Evolutionary conservation across 1,140 invertebrate genomes (phyloP).

Genomic region (Cydia amplana): DNA sequence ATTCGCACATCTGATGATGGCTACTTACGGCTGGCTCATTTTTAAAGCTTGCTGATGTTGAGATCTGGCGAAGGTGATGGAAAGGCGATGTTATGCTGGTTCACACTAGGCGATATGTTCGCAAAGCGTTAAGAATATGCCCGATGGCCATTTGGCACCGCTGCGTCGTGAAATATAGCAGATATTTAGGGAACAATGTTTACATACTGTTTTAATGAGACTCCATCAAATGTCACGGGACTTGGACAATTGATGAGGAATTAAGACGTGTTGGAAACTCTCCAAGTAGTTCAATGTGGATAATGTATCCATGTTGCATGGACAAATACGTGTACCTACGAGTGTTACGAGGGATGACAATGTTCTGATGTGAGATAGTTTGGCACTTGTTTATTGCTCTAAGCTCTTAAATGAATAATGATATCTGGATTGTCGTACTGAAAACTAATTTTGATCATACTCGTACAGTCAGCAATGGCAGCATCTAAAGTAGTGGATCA

Average conservation of each 20-base stretch:
- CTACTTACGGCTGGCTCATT: background rate
- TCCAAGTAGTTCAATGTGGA: constrained; percentile 13
- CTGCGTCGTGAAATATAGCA: background rate
- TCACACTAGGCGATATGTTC: background rate
- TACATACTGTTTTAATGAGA: constrained; percentile 25
- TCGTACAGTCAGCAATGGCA: too few relatives aligned
- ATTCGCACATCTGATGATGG: too few relatives aligned
- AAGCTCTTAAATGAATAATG: too few relatives aligned
- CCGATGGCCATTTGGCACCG: constrained; percentile 4
- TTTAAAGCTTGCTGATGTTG: background rate
- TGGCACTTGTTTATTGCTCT: background rate
- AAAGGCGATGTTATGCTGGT: background rate
- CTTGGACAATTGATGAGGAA: background rate
- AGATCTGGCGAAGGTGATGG: too few relatives aligned
- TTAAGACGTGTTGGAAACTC: background rate
- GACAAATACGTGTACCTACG: constrained; percentile 1
- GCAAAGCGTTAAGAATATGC: background rate
- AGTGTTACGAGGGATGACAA: background rate
- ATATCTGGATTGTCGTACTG: too few relatives aligned
- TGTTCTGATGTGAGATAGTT: background rate
- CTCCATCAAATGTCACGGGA: constrained; percentile 16
- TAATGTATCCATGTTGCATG: background rate
- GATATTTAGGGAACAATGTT: constrained; percentile 27
- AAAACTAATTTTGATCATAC: too few relatives aligned
- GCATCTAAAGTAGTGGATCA: too few relatives aligned